Evolutionary conservation across 2,113 vertebrate genomes (phyloP), one percentile per base, ranked within the genome.

Genomic region (Clupea harengus): DNA sequence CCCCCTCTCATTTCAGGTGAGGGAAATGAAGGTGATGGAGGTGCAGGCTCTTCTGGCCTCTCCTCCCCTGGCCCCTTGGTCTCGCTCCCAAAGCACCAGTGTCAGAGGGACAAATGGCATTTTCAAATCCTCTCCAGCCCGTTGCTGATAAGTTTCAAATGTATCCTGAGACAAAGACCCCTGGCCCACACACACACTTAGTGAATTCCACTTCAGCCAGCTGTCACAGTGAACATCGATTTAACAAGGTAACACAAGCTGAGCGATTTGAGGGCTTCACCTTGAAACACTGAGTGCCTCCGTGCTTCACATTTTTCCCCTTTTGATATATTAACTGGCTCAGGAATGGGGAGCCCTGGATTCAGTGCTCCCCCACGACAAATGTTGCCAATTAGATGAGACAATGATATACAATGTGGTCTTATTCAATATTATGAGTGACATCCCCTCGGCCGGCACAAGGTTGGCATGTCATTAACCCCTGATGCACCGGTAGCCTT

Each of bases 381-480:
- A 91, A 91, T 52, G 80, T 85, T 83, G 84, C 89, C 89, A 92
- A 92, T 93, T 92, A 92, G 90, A 88, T 87, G 86, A 32, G 64
- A 78, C 86, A 64, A 82, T 78, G 78, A 64, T 75, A 47, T 52
- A 45, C 28, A 46, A 46, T 44, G 86, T 54, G 82, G n/a, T 83
- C 83, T 86, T 90, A 91, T 89, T 39, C 54, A n/a, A 88, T 87
- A 88, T 92, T 91, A 92, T 90, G 90, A 92, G 92, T 91, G 87
- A 88, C 88, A 82, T 83, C 78, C 85, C 90, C 90, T 86, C 83
- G 45, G 81, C 91, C 84, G 46, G 44, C 83, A 87, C 91, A 90
- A 93, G 93, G 93, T 89, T 90, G 88, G 87, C 87, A 88, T 86
- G 54, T 82, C 91, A 92, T 95, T 94, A 94, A 94, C 93, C 93